These are phyloP conservation scores for Cyprinodon tularosa DNA, from an alignment of 2,113 vertebrate genomes.

Conservation along the genomic window DNA sequence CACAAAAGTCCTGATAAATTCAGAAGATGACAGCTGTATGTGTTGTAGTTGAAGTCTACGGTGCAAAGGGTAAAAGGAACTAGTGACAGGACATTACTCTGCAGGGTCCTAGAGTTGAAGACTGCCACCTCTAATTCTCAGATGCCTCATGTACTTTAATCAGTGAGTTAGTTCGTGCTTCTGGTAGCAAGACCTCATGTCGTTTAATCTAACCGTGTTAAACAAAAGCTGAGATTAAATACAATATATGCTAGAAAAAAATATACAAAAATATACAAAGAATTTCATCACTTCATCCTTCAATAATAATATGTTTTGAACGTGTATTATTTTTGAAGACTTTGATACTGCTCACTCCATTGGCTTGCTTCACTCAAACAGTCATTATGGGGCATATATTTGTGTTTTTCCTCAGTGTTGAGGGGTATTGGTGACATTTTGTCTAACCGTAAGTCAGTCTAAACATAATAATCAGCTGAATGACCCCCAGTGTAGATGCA, in stretches of 20 bases:
- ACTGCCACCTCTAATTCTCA: too few species aligned
- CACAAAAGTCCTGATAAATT: too few species aligned
- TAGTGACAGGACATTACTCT: too few species aligned
- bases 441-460: neutral
- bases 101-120: too few species aligned
- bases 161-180: too few species aligned
- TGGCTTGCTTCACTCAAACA: neutral
- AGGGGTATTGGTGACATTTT: neutral
- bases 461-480: neutral
- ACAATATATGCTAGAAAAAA: neutral
- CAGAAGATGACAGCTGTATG: too few species aligned
- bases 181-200: too few species aligned
- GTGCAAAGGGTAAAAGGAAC: too few species aligned
- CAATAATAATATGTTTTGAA: neutral
- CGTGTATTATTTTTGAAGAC: neutral
- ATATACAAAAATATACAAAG: neutral
- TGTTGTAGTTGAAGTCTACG: too few species aligned
- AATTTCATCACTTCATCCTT: neutral
- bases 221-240: too few species aligned
- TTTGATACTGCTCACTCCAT: neutral
- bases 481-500: constrained; percentile 23
- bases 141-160: too few species aligned
- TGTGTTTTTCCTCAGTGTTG: constrained; percentile 3
- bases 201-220: too few species aligned
- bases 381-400: neutral